Conservation (phyloP, 2,113 vertebrate species). For the Albula glossodonta region DNA sequence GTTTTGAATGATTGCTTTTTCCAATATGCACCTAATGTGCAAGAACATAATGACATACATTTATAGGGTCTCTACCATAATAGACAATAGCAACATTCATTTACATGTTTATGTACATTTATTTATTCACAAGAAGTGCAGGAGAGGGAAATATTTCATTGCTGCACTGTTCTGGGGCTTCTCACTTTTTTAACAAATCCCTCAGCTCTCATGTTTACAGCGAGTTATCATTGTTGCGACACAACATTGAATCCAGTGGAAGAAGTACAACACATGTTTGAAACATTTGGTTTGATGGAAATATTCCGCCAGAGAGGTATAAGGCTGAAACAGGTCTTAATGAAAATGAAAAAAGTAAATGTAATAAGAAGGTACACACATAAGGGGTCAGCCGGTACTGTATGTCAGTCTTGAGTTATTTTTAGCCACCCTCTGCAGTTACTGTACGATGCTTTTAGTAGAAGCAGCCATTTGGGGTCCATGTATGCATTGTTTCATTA, state of each 20-base stretch:
- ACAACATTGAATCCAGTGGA: background rate
- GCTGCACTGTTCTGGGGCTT: background rate
- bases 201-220: background rate
- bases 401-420: background rate
- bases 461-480: background rate
- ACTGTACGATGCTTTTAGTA: background rate
- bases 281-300: background rate
- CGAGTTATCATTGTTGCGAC: background rate
- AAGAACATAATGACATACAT: background rate
- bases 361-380: background rate
- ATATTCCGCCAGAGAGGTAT: background rate
- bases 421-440: background rate
- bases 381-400: background rate
- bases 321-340: background rate
- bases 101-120: background rate
- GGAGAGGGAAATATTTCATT: background rate
- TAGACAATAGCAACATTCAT: background rate
- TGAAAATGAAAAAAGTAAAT: background rate
- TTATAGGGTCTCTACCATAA: background rate
- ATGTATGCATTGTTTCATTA: background rate
- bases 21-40: background rate
- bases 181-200: background rate
- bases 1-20: background rate
- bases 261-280: background rate
- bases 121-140: slow-evolving; percentile 10